phyloP scores from a whole-genome alignment of 2,888 invertebrate species.

The Morpho deidamia region DNA sequence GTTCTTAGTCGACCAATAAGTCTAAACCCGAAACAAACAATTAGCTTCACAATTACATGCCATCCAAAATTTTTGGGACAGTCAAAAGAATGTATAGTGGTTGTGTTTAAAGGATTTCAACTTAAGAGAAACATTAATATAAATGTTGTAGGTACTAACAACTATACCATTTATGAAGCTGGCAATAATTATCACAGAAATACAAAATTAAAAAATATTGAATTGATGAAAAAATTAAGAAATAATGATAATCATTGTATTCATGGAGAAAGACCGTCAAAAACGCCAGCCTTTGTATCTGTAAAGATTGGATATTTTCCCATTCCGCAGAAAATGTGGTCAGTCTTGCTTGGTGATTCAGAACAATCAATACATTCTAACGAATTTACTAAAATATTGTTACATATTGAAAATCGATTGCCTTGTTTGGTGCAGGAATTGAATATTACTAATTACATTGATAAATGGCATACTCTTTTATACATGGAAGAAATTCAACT shows the following conservation, averaged over 20 bases:
- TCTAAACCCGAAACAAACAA: constrained; percentile 56
- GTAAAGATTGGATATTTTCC: constrained; percentile 62
- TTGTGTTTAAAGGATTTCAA: constrained; percentile 80
- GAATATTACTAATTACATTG: constrained; percentile 79
- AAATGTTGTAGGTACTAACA: constrained; percentile 50
- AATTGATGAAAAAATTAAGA: constrained; percentile 42
- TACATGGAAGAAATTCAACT: constrained; percentile 90
- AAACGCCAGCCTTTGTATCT: constrained; percentile 79
- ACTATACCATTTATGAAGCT: constrained; percentile 10
- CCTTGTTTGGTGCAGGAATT: constrained; percentile 74
- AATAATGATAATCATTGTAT: constrained; percentile 40
- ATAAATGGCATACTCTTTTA: constrained; percentile 85
- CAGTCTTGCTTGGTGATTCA: constrained; percentile 55
- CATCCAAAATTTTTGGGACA: constrained; percentile 79
- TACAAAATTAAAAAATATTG: constrained; percentile 32
- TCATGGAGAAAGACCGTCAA: constrained; percentile 74
- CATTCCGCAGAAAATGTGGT: constrained; percentile 72
- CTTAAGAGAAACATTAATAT: constrained; percentile 79
- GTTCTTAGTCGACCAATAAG: constrained; percentile 41
- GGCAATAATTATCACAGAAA: constrained; percentile 6
- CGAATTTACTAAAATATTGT: constrained; percentile 50
- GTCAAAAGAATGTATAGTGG: constrained; percentile 79
- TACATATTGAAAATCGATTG: constrained; percentile 59
- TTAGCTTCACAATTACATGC: constrained; percentile 70
- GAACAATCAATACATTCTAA: constrained; percentile 45